Conservation (phyloP, 2,888 invertebrate species). For the Lepidochitona cinerea region DNA sequence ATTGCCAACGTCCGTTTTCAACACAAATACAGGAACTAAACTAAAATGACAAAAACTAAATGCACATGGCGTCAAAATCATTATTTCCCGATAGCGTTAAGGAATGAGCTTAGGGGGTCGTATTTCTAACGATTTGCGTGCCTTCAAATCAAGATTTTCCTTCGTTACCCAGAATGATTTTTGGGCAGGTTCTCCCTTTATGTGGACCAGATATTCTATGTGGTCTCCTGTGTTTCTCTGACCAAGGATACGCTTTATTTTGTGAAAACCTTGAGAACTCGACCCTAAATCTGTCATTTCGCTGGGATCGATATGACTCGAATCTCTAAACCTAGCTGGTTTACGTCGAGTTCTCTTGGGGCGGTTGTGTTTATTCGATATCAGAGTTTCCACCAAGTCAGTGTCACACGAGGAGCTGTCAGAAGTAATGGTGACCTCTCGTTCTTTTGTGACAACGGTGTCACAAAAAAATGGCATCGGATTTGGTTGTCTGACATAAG, state of each 20-base stretch:
- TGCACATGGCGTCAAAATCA: too few species aligned
- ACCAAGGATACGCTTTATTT: constrained; percentile 24
- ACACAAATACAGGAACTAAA: too few species aligned
- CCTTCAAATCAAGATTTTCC: background rate
- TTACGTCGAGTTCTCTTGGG: background rate
- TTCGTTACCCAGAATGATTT: constrained; percentile 20
- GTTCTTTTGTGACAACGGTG: too few species aligned
- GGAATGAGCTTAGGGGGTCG: background rate
- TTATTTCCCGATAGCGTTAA: too few species aligned
- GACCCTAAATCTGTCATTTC: background rate
- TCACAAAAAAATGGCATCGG: constrained; percentile 18
- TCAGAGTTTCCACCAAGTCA: background rate
- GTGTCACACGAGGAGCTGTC: too few species aligned
- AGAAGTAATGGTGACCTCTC: too few species aligned
- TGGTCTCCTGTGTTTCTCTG: constrained; percentile 22
- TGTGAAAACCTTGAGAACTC: background rate
- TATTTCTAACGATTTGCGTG: background rate
- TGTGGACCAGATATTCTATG: constrained; percentile 23
- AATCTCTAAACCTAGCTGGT: background rate
- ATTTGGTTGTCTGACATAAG: constrained; percentile 26
- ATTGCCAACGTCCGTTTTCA: too few species aligned
- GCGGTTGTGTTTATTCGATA: too few species aligned
- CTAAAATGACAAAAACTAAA: too few species aligned
- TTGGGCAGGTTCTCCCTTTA: constrained; percentile 27
- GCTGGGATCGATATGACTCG: background rate